Evolutionary conservation across 23 tunicate species (phyloP), one percentile per base, ranked within the genome.

Genomic region (Trididemnum clinides): DNA sequence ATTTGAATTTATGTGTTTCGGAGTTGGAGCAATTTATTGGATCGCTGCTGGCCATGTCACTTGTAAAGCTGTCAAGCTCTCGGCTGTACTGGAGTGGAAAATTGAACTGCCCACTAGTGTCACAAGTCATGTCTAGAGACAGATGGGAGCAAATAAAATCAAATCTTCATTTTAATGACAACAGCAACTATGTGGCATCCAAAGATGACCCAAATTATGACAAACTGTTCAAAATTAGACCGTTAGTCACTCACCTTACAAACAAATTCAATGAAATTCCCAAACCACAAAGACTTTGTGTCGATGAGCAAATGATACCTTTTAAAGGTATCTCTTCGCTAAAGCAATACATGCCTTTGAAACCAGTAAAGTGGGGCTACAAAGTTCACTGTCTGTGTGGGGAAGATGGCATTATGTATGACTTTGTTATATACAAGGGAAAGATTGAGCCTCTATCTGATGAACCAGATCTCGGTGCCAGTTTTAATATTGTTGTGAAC

Each of bases 401-500:
- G 5, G 75, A 20, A 31, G 75, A 66, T 31, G 75, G 75, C 7
- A 20, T 66, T 23, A 28, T 31, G 75, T 66, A 66, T 4, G 75
- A 66, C 22, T 66, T 66, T 66, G 3, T 66, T 32, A 66, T 28
- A 10, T 66, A 66, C 37, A 10, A 6, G 7, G 75, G 75, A 30
- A 66, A 66, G 31, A 29, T 66, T 66, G 81, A 75, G 23, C 62
- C 30, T 39, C 39, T 75, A 29, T 18, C 0, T 21, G 33, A n/a
- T 75, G 63, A 38, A 75, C 63, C 81, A 12, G 81, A 38, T 37
- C 32, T 75, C 18, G 81, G 81, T 0, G 81, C 81, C 25, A 39
- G 62, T 39, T 75, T 63, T 18, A 75, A 75, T 39, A 28, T 39
- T 75, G 81, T 75, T 15, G 63, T 75, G 10, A 1, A 50, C 62